Conservation (phyloP, 2,797 vertebrate species). For the Sphaeramia orbicularis region DNA sequence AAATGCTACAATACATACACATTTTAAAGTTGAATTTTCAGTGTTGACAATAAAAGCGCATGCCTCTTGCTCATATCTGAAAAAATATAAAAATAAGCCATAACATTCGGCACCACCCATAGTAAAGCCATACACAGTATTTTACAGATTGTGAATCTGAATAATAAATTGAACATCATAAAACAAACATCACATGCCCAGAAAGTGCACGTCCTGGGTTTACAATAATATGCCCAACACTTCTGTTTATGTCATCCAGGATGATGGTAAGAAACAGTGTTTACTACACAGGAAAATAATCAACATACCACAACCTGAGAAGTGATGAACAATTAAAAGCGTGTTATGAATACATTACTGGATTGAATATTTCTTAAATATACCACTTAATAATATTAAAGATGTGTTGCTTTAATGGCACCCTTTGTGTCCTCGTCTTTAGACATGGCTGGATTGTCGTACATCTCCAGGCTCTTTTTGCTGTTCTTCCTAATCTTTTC, state of each 20-base stretch:
- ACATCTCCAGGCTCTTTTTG: conserved; percentile 77
- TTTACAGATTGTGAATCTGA: conserved; percentile 23
- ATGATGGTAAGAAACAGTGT: conserved; percentile 10
- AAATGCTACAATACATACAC: conserved; percentile 49
- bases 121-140: conserved; percentile 17
- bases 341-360: conserved; percentile 33
- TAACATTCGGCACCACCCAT: conserved; percentile 38
- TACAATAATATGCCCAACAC: conserved; percentile 42
- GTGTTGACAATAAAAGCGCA: conserved; percentile 29
- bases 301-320: conserved; percentile 43
- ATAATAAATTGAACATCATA: conserved; percentile 31
- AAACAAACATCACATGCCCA: conserved; percentile 27
- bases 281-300: conserved; percentile 37
- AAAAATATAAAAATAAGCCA: conserved; percentile 63
- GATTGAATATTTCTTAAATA: conserved; percentile 12
- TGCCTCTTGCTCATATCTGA: conserved; percentile 16
- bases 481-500: conserved; percentile 47
- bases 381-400: conserved; percentile 54
- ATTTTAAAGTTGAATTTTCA: conserved; percentile 35
- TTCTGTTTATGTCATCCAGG: conserved; percentile 26
- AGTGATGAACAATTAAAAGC: conserved; percentile 43
- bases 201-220: conserved; percentile 12
- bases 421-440: conserved; percentile 62
- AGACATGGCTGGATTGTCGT: conserved; percentile 80
- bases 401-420: conserved; percentile 14